Evolutionary conservation across 2,113 vertebrate genomes (phyloP), one percentile per base, ranked within the genome.

Genomic region (Chamaea fasciata): DNA sequence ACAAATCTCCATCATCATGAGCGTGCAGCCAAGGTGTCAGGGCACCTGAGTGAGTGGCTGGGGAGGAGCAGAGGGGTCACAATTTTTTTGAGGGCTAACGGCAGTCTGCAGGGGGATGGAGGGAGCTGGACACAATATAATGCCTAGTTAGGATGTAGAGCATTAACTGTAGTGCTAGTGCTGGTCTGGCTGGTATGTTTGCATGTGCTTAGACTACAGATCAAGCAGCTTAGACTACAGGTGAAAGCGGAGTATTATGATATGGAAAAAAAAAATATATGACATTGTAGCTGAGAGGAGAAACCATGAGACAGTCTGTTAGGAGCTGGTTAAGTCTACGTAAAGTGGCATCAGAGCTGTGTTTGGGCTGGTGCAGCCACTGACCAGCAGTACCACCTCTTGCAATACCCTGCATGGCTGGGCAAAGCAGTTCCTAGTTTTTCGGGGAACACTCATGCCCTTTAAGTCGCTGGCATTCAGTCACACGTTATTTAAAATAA

Each of bases 21-120:
- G 15, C 0, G 0, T n/a, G 28, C 17, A 46, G 33, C 22, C 2
- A 5, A 74, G 28, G 44, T 41, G 20, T 47, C 4, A 18, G 31
- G 12, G 23, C 42, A 44, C 11, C 55, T 2, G 6, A 65, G 30
- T 1, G 4, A 28, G 39, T 21, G 83, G 33, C 26, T 9, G 44
- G 35, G 18, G 46, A 78, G 33, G 30, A 88, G 55, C 55, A 85
- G 52, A 74, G 24, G 8, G 50, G 9, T 28, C 14, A 17, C 53
- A 26, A 35, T 56, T 62, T 78, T 1, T 73, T 49, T 63, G 76
- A 78, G 56, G 22, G 30, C 22, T 78, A 15, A 28, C 56, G 70
- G 56, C 33, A 49, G 9, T 37, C 60, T 59, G 6, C 9, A 22
- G 7, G 2, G 15, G 42, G 10, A 11, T 33, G 5, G 46, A n/a